Percentiles rank a stretch among this genome's conserved stretches.
Evolutionary conservation across 2,888 invertebrate genomes (phyloP).

Genomic region (Elmis aenea): DNA sequence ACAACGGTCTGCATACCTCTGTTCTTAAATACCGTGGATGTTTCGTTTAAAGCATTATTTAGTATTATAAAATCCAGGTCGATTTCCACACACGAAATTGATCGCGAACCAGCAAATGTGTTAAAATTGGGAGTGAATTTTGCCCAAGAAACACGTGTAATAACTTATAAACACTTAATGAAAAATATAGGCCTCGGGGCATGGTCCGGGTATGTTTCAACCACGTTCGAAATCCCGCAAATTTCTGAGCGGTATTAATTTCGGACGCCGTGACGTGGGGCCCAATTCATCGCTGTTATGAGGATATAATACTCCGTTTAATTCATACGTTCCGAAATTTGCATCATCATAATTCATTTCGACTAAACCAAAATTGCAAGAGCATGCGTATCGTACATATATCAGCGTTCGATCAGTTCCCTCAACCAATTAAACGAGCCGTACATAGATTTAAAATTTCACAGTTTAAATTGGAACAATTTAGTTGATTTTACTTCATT

Average conservation of each 20-base stretch:
- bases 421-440: no score
- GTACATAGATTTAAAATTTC: no score
- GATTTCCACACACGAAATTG: no score
- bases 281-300: conserved; percentile 15
- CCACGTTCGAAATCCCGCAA: no score
- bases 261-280: conserved; percentile 22
- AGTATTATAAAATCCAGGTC: no score
- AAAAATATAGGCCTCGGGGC: conserved; percentile 13
- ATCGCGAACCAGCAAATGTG: conserved; percentile 16
- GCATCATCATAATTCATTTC: conserved; percentile 35
- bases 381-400: conserved; percentile 24
- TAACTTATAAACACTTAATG: conserved; percentile 19
- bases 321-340: conserved; percentile 29
- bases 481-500: no score
- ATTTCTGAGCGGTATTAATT: no score
- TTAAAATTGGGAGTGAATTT: conserved; percentile 28
- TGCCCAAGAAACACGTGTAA: conserved; percentile 13
- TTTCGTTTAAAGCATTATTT: no score
- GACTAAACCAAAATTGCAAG: conserved; percentile 27
- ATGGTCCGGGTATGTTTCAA: conserved; percentile 6
- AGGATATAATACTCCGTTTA: conserved; percentile 9
- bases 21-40: no score
- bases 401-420: conserved; percentile 14
- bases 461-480: no score
- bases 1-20: no score